A percentile compares a stretch with the other conserved stretches of the same genome.
phyloP scores from a whole-genome alignment of 2,797 vertebrate species.

The Gorsachius magnificus region DNA sequence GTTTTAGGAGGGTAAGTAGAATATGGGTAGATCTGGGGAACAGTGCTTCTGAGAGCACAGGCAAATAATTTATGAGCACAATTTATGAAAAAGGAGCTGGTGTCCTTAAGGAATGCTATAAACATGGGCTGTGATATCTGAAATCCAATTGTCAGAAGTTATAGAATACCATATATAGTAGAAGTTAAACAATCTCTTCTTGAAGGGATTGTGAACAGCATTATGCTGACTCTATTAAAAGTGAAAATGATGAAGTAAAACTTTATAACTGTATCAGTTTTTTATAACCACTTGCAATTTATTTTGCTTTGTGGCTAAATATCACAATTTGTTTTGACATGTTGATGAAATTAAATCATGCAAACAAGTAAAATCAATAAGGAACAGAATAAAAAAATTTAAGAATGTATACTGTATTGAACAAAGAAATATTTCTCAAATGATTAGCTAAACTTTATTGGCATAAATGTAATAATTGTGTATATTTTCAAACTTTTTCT shows the following conservation, averaged over 20 bases:
- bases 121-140: background rate
- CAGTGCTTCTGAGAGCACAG: background rate
- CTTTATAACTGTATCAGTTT: background rate
- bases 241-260: background rate
- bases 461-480: background rate
- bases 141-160: slow-evolving; percentile 15
- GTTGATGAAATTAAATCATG: background rate
- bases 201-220: background rate
- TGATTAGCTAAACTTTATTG: background rate
- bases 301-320: background rate
- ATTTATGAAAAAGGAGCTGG: background rate
- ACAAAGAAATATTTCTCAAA: slow-evolving; percentile 14
- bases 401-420: background rate
- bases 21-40: background rate
- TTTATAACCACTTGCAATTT: background rate
- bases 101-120: background rate
- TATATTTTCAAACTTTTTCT: background rate
- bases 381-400: background rate
- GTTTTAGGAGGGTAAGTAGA: background rate
- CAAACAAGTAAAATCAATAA: slow-evolving; percentile 10
- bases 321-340: background rate
- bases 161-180: background rate
- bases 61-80: background rate
- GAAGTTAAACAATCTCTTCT: background rate
- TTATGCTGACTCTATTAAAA: background rate